Evolutionary conservation across 2,797 vertebrate genomes (phyloP).

Genomic region (Rhynchonycteris naso): DNA sequence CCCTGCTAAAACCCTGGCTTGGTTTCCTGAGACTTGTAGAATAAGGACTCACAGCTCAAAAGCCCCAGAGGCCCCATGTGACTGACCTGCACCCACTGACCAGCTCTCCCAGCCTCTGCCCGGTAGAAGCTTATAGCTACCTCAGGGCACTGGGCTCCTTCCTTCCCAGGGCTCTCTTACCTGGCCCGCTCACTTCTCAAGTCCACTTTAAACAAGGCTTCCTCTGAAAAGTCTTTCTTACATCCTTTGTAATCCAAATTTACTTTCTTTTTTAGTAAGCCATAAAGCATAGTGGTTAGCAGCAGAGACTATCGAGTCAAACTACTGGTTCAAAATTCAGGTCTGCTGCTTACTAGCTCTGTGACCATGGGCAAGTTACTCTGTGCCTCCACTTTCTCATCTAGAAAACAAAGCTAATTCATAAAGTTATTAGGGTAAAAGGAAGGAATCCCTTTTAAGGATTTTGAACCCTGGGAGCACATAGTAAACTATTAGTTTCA

Average conservation of each 20-base stretch:
- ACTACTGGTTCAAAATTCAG: background rate
- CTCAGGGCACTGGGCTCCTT: background rate
- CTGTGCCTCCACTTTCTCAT: background rate
- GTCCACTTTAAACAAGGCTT: background rate
- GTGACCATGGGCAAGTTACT: background rate
- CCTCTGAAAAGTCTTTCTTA: background rate
- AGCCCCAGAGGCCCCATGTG: background rate
- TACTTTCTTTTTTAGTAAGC: background rate
- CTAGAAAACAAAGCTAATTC: background rate
- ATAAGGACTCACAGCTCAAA: background rate
- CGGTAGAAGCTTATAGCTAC: background rate
- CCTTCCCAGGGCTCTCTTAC: background rate
- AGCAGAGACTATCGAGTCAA: background rate
- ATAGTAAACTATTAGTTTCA: fast-evolving
- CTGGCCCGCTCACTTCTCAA: background rate
- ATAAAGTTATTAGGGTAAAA: background rate
- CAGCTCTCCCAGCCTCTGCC: background rate
- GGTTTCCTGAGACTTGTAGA: background rate
- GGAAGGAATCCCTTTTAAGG: background rate
- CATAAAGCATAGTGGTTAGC: background rate
- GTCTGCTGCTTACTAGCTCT: background rate
- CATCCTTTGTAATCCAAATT: background rate
- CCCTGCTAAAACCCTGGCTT: background rate
- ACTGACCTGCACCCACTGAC: background rate
- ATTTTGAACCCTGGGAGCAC: background rate